phyloP scores from a whole-genome alignment of 2,113 vertebrate genomes.

The Oreamnos americanus region DNA sequence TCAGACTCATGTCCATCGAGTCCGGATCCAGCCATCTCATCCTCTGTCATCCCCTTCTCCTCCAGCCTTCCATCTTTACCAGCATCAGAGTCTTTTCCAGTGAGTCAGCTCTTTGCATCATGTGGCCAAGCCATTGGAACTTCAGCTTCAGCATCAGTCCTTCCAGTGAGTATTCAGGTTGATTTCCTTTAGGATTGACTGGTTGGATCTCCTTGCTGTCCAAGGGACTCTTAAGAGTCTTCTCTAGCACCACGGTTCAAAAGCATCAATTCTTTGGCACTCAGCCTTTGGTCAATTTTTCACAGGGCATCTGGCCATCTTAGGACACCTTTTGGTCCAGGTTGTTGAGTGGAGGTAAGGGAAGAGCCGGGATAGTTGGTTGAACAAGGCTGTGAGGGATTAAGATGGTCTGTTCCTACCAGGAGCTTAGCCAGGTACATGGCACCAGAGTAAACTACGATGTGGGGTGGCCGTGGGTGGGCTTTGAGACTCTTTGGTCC shows the following conservation, averaged over 20 bases:
- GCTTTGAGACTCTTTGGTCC: neutral
- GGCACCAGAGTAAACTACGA: neutral
- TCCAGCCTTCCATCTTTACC: neutral
- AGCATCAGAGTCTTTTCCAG: neutral
- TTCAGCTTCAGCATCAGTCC: neutral
- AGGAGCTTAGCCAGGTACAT: neutral
- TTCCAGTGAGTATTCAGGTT: neutral
- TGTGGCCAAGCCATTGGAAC: neutral
- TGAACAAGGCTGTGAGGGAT: neutral
- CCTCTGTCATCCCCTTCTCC: neutral
- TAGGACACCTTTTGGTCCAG: neutral
- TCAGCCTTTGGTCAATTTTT: neutral
- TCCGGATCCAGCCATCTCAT: neutral
- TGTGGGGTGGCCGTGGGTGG: neutral
- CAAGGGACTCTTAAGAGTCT: neutral
- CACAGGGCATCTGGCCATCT: neutral
- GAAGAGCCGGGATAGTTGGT: neutral
- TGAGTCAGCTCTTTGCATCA: neutral
- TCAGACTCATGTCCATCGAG: neutral
- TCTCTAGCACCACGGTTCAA: neutral
- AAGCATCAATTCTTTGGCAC: neutral
- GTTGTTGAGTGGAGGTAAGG: neutral
- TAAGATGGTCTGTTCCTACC: neutral
- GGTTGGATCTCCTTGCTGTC: neutral
- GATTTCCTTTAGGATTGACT: neutral